Conservation (phyloP, 1,140 invertebrate species). For the Leptinotarsa lineolata region DNA sequence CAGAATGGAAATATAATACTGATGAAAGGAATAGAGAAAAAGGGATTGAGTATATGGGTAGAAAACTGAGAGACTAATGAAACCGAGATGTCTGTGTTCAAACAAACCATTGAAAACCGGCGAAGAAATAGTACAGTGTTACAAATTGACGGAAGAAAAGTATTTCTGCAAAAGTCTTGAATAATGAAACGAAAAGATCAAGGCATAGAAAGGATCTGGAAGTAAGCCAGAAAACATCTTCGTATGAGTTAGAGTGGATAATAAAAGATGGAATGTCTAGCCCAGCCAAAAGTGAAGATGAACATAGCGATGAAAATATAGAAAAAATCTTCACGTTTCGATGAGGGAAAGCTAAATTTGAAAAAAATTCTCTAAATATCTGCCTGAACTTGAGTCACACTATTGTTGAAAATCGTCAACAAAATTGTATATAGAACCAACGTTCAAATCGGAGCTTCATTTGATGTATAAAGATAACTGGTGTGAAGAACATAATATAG, state of each 20-base stretch:
- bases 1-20: conserved; percentile 10
- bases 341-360: background rate
- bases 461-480: conserved; percentile 37
- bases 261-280: background rate
- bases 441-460: conserved; percentile 43
- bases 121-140: background rate
- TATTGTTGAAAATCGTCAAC: conserved; percentile 34
- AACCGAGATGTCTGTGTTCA: background rate
- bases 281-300: background rate
- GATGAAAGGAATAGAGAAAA: background rate
- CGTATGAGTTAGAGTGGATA: background rate
- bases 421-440: conserved; percentile 46
- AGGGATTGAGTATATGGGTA: background rate
- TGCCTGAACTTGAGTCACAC: conserved; percentile 48
- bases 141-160: conserved; percentile 2
- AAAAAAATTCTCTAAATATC: conserved; percentile 32
- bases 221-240: background rate
- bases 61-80: conserved; percentile 4
- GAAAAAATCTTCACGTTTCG: background rate
- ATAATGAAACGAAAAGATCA: conserved; percentile 2
- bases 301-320: background rate
- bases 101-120: background rate
- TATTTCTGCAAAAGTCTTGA: background rate
- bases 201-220: background rate
- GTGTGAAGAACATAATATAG: conserved; percentile 25